Base-by-base conservation (phyloP, 2,888 invertebrate species). In the Liposcelis brunnea region DNA sequence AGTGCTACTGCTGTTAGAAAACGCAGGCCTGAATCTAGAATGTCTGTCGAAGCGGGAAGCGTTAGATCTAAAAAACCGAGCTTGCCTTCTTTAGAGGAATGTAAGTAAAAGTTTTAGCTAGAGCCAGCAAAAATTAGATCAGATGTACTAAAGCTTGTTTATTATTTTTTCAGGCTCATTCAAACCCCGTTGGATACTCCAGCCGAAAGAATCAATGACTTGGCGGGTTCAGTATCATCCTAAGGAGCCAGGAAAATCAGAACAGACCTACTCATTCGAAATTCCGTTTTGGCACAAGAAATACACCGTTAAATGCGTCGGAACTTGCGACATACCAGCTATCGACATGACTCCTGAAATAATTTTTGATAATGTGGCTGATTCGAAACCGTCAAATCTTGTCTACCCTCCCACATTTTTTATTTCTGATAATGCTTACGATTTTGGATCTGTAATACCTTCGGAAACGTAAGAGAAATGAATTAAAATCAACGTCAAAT, bases 371-470 rank as follows among this genome's bases (percentile, higher is more conserved):
- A 55, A 54, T 43, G 55, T 55, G 21, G 46, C 2, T 31, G 16
- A 21, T 2, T 12, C 15, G n/a, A 19, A 16, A n/a, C 12, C 19
- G 26, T 12, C 48, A 8, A 43, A 51, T 12, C 50, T 54, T 5
- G 21, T 48, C 2, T 52, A 55, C 32, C 50, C 50, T 2, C 56
- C 58, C 1, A 51, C 54, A 2, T 61, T 54, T 35, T 56, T 56
- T 40, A 26, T 54, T n/a, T 55, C 59, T 11, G 48, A 38, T 14
- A 35, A 46, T 12, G 47, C 47, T 7, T 58, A 53, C 26, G 58
- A 59, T 46, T 59, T 60, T 42, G 60, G 60, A 31, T 49, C 53
- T 11, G 45, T 58, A 15, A 18, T 57, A 7, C 35, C 54, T n/a
- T 44, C 51, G 1, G 49, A 48, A 35, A 50, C 16, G 16, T 46